These are phyloP conservation scores for Ferdinandea cuprea DNA, from an alignment of 2,888 invertebrate species.

Conservation along the genomic window DNA sequence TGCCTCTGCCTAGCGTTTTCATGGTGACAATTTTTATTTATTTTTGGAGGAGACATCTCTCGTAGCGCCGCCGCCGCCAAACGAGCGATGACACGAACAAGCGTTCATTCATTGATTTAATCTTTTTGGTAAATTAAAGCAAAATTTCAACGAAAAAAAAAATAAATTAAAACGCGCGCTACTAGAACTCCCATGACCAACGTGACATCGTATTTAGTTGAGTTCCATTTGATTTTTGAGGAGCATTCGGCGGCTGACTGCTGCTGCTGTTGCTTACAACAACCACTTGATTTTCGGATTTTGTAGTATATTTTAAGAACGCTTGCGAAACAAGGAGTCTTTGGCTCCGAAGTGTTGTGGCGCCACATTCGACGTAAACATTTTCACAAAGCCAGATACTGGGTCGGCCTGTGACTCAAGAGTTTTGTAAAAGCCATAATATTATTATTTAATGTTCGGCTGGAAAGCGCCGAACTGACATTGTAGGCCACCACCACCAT, in stretches of 20 bases:
- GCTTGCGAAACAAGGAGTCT: conserved; percentile 46
- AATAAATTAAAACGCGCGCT: conserved; percentile 19
- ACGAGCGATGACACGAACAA: conserved; percentile 16
- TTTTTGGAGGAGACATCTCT: conserved; percentile 45
- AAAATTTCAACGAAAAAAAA: conserved; percentile 47
- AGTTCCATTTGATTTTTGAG: conserved; percentile 5
- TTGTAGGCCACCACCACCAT: too few species aligned
- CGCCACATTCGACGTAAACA: conserved; percentile 51
- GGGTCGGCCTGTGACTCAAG: conserved; percentile 33
- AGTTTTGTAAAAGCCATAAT: conserved; percentile 59
- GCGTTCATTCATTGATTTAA: conserved; percentile 67
- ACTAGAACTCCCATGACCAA: conserved; percentile 29
- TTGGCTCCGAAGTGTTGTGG: conserved; percentile 21
- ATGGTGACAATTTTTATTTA: conserved; percentile 60
- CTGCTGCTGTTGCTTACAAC: not conserved
- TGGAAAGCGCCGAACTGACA: conserved; percentile 69
- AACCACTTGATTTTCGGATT: conserved; percentile 50
- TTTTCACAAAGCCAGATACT: conserved; percentile 13
- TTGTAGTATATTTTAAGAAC: conserved; percentile 38
- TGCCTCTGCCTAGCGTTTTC: conserved; percentile 27
- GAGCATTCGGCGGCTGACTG: too few species aligned
- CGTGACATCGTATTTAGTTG: conserved; percentile 10
- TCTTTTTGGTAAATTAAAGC: conserved; percentile 55
- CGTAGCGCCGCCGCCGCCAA: conserved; percentile 24
- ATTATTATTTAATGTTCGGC: conserved; percentile 63